A percentile compares a stretch with the other conserved stretches of the same genome.
phyloP scores from a whole-genome alignment of 2,888 invertebrate species.

The Copidosoma aretas region DNA sequence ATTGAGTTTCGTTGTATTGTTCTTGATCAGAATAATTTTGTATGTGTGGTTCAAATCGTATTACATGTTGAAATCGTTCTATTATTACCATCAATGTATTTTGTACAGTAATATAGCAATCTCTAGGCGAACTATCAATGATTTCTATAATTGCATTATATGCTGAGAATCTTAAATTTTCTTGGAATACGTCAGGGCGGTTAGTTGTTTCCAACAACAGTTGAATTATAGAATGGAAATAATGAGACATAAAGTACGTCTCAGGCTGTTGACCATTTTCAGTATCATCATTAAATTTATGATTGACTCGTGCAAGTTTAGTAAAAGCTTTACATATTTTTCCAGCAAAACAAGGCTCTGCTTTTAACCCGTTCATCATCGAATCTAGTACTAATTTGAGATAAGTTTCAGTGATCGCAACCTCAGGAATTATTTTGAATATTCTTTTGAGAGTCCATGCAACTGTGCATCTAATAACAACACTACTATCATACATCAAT shows the following conservation, averaged over 20 bases:
- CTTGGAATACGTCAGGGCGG: slow-evolving; percentile 88
- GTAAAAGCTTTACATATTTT: slow-evolving; percentile 99
- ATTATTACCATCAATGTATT: slow-evolving; percentile 96
- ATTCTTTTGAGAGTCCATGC: slow-evolving; percentile 99
- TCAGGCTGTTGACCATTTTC: slow-evolving; percentile 77
- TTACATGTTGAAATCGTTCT: slow-evolving; percentile 89
- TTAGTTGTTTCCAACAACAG: slow-evolving; percentile 93
- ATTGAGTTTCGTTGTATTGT: slow-evolving; percentile 95
- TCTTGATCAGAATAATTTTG: slow-evolving; percentile 86
- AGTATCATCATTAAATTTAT: slow-evolving; percentile 80
- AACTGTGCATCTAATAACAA: slow-evolving; percentile 94
- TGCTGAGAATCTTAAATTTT: slow-evolving; percentile 93
- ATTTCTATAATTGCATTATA: slow-evolving; percentile 99
- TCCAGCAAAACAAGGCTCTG: slow-evolving; percentile 95
- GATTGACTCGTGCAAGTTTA: slow-evolving; percentile 95
- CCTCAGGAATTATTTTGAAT: slow-evolving; percentile 95
- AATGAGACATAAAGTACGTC: slow-evolving; percentile 92
- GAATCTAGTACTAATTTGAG: slow-evolving; percentile 82
- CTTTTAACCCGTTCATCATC: slow-evolving; percentile 84
- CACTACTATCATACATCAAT: slow-evolving; percentile 91
- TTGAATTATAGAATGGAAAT: slow-evolving; percentile 92
- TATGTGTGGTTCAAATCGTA: slow-evolving; percentile 92
- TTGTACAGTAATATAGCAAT: slow-evolving; percentile 96
- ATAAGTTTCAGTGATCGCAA: slow-evolving; percentile 86
- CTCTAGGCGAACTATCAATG: slow-evolving; percentile 97